A percentile compares a stretch with the other conserved stretches of the same genome.
Evolutionary conservation across 2,888 invertebrate genomes (phyloP).

Genomic region (Papilio gigon): DNA sequence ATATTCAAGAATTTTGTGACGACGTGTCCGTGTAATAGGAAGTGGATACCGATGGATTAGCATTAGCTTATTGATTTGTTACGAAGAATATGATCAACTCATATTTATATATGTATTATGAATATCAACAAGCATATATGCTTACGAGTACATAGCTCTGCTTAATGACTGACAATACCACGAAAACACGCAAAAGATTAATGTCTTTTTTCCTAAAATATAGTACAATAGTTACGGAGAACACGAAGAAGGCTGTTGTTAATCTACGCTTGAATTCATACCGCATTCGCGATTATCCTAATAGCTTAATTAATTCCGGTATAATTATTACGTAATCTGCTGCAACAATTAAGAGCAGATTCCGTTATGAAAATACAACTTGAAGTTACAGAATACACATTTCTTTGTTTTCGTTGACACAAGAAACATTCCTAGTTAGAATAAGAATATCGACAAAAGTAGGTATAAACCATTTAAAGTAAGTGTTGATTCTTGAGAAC

Average conservation of each 20-base stretch:
- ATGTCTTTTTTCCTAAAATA: not conserved
- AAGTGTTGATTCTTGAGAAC: conserved; percentile 68
- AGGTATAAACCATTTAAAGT: conserved; percentile 49
- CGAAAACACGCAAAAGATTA: not conserved
- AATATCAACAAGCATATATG: too few species aligned
- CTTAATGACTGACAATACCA: not conserved
- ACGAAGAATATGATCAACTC: too few species aligned
- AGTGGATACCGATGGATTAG: too few species aligned
- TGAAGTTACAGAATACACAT: not conserved
- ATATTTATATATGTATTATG: too few species aligned
- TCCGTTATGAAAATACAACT: not conserved
- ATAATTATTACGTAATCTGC: too few species aligned
- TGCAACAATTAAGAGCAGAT: not conserved
- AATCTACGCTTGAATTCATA: too few species aligned
- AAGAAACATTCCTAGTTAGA: not conserved
- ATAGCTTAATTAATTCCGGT: too few species aligned
- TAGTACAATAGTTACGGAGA: not conserved
- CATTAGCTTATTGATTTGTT: too few species aligned
- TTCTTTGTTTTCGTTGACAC: not conserved
- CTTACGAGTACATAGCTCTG: too few species aligned
- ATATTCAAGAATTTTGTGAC: not conserved
- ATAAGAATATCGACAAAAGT: conserved; percentile 3
- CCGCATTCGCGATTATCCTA: too few species aligned
- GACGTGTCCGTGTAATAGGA: not conserved
- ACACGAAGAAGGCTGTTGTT: too few species aligned